Percentiles rank a stretch among this genome's conserved stretches.
These are phyloP conservation scores for Nothoprocta perdicaria DNA, from an alignment of 2,113 vertebrate species.

Conservation along the genomic window DNA sequence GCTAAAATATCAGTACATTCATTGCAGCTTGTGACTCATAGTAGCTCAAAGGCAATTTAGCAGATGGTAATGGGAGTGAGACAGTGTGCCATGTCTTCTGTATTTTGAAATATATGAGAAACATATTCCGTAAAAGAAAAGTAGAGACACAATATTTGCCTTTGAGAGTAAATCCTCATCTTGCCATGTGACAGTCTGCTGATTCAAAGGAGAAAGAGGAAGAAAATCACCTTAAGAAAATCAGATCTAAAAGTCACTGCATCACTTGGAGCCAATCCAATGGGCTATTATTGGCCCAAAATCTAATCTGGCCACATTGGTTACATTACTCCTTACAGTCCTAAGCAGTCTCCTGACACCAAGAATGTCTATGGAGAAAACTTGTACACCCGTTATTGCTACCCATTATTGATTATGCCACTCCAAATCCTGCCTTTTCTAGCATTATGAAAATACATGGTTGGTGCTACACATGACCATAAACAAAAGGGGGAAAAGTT, in stretches of 20 bases:
- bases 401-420: neutral
- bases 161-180: neutral
- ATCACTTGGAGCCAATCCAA: neutral
- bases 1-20: neutral
- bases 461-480: neutral
- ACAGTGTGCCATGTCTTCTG: neutral
- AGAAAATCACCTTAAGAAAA: neutral
- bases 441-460: neutral
- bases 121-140: neutral
- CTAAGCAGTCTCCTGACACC: accelerated
- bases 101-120: conserved; percentile 30
- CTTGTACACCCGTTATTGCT: neutral
- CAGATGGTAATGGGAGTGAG: conserved; percentile 18
- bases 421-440: neutral
- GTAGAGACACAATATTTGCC: conserved; percentile 22
- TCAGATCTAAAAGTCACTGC: neutral
- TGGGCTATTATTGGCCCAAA: neutral
- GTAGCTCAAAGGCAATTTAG: neutral
- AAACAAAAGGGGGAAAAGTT: neutral
- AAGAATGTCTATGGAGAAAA: neutral
- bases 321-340: neutral
- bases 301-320: neutral
- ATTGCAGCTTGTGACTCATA: neutral
- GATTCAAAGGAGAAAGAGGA: neutral
- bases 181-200: neutral